A percentile compares a stretch with the other conserved stretches of the same genome.
Conservation (phyloP, 2,113 vertebrate species). For the Chaenocephalus aceratus region DNA sequence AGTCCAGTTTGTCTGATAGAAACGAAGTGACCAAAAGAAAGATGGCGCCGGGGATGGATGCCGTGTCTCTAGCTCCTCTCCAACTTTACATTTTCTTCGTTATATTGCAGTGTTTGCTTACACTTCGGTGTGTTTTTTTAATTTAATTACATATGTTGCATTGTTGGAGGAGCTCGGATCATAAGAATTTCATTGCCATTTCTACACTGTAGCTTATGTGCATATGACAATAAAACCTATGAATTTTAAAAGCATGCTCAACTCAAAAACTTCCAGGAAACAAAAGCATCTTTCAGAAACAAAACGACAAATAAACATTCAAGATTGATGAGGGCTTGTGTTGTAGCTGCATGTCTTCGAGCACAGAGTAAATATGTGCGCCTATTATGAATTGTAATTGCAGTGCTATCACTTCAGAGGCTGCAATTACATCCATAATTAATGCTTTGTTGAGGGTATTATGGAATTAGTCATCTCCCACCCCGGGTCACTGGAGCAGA, state of each 20-base stretch:
- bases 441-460: conserved; percentile 53
- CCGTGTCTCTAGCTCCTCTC: too few species aligned
- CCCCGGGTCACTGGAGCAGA: conserved; percentile 33
- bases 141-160: too few species aligned
- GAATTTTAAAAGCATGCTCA: too few species aligned
- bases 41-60: too few species aligned
- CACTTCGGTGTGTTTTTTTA: too few species aligned
- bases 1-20: conserved; percentile 13
- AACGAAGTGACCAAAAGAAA: background rate
- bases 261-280: background rate
- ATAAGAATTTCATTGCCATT: too few species aligned
- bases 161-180: too few species aligned
- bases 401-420: conserved; percentile 31
- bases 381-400: conserved; percentile 54
- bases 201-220: too few species aligned
- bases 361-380: conserved; percentile 30
- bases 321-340: background rate
- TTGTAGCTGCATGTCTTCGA: conserved; percentile 20
- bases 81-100: too few species aligned
- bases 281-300: conserved; percentile 21
- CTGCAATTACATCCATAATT: conserved; percentile 51
- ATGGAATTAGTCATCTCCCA: conserved; percentile 45
- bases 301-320: conserved; percentile 20
- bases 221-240: too few species aligned
- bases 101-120: too few species aligned